phyloP scores from a whole-genome alignment of 2,797 vertebrate species.

The Eidolon dupreanum region DNA sequence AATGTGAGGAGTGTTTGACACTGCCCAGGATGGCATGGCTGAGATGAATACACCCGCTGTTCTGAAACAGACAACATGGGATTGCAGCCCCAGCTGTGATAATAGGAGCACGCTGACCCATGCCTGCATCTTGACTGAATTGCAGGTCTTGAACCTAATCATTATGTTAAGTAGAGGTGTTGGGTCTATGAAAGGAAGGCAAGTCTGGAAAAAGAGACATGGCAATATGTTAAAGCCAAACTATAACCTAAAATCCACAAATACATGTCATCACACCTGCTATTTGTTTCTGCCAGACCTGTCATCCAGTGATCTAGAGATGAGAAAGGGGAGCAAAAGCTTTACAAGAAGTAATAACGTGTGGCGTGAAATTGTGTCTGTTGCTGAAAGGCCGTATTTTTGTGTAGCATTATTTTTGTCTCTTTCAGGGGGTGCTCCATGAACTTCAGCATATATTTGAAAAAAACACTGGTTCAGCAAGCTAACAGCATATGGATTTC shows the following conservation, averaged over 20 bases:
- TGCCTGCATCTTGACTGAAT: conserved; percentile 70
- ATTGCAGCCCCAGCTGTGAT: conserved; percentile 79
- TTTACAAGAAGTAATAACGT: background rate
- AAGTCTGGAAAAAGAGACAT: conserved; percentile 47
- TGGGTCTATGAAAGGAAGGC: conserved; percentile 54
- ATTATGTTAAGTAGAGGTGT: conserved; percentile 73
- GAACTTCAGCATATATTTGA: background rate
- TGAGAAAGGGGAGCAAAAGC: conserved; percentile 42
- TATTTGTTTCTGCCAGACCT: conserved; percentile 82
- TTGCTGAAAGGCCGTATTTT: conserved; percentile 28
- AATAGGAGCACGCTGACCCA: conserved; percentile 72
- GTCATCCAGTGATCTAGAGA: conserved; percentile 76
- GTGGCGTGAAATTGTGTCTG: conserved; percentile 49
- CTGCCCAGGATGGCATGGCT: conserved; percentile 9
- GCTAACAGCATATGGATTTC: background rate
- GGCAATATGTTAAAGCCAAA: conserved; percentile 76
- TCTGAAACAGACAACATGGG: background rate
- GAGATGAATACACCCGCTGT: conserved; percentile 43
- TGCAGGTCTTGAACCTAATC: conserved; percentile 72
- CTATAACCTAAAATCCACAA: conserved; percentile 68
- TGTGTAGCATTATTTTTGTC: conserved; percentile 42
- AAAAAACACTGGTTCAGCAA: conserved; percentile 10
- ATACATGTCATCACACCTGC: conserved; percentile 67
- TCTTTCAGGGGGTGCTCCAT: background rate
- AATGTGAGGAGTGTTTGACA: conserved; percentile 37